Evolutionary conservation across 1,140 invertebrate genomes (phyloP), one percentile per base, ranked within the genome.

Genomic region (Chelonus insularis): DNA sequence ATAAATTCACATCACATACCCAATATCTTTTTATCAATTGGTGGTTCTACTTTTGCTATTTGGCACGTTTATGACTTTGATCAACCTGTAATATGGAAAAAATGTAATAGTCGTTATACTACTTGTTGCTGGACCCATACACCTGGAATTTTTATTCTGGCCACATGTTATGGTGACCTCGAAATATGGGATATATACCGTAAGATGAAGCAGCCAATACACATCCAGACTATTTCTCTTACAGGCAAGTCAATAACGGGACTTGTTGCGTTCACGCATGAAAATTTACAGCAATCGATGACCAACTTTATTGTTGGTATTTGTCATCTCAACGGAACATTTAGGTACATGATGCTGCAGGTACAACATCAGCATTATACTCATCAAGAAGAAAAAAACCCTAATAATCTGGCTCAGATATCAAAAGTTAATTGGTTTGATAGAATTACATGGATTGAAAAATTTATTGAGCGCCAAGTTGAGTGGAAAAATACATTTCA

Each of bases 21-120:
- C n/a, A 74, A 86, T 41, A 65, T 88, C 2, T 83, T 87, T 25
- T 71, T 88, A 4, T 84, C 84, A 0, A 79, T 86, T 5, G 87
- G 87, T 1, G 85, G 86, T 1, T 79, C 72, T 57, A 71, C 86
- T 4, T 84, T 88, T 60, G 85, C 84, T 0, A 63, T 88, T 4
- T 88, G 87, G 87, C 82, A 78, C 34, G 80, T 83, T 23, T 75
- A 82, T 12, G 79, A 80, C 11, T 65, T 71, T 4, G 72, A 81
- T 8, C 55, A 37, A n/a, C 84, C 86, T 0, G 69, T 88, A 7
- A 74, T 87, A 16, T 84, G 83, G 82, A 76, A 84, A 25, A 80
- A 73, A 64, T 72, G 78, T 12, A 59, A 67, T 8, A 72, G 73
- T n/a, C 63, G 79, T 1, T 86, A 86, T 1, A 75, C 78, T 0